phyloP scores from a whole-genome alignment of 2,113 vertebrate genomes.

The Spheniscus mendiculus region DNA sequence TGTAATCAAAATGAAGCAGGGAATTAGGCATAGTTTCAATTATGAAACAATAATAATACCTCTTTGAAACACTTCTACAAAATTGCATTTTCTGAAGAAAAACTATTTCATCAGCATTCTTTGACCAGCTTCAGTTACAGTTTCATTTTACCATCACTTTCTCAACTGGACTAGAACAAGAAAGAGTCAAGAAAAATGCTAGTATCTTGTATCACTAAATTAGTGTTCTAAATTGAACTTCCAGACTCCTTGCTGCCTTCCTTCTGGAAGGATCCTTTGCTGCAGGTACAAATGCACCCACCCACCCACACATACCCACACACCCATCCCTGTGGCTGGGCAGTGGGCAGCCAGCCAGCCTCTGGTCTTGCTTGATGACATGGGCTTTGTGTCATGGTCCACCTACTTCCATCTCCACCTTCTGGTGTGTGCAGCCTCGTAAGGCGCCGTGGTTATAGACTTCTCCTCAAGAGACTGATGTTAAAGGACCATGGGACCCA shows the following conservation, averaged over 20 bases:
- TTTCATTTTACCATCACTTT: neutral
- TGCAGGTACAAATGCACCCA: neutral
- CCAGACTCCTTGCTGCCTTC: neutral
- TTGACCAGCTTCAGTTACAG: neutral
- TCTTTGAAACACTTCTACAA: neutral
- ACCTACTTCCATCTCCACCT: neutral
- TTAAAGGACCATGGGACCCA: neutral
- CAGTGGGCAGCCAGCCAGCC: neutral
- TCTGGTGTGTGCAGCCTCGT: neutral
- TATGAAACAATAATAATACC: neutral
- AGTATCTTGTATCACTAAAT: neutral
- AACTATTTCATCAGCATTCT: neutral
- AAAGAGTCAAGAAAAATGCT: neutral
- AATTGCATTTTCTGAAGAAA: neutral
- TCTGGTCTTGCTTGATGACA: neutral
- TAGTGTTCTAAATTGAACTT: neutral
- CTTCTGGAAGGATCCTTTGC: neutral
- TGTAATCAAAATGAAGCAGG: neutral
- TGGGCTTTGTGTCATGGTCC: neutral
- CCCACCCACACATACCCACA: no score
- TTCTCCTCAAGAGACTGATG: neutral
- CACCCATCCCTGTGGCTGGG: neutral
- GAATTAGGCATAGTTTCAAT: neutral
- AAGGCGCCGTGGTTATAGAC: fast-evolving
- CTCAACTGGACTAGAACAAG: neutral